Base-by-base conservation (phyloP, 2,888 invertebrate species). In the Habrosyne pyritoides region DNA sequence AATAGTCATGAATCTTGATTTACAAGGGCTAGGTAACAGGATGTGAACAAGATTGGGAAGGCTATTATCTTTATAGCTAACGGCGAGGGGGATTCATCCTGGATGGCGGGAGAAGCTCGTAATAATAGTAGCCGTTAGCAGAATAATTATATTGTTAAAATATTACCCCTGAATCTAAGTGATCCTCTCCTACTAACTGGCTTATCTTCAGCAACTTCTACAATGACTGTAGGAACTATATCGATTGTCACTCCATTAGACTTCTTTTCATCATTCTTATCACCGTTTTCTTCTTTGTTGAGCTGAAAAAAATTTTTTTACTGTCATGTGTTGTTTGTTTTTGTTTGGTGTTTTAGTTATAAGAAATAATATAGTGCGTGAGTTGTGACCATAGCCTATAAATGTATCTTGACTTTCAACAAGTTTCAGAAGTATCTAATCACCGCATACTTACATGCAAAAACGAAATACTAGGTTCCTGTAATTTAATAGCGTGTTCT, bases 401-500 rank as follows among this genome's bases (percentile, higher is more conserved):
- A 18, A 3, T 46, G 6, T 5, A 46, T 18, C 14, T n/a, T n/a
- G n/a, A n/a, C n/a, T n/a, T n/a, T n/a, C n/a, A 12, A 12, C 2
- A 30, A 3, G 0, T 10, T 30, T 30, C 12, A 30, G 10, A 0
- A 30, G 2, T 30, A 12, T 12, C 12, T 12, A 2, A 30, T 30
- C 10, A 30, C n/a, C 8, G n/a, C 4, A n/a, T 33, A 18, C 60
- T 76, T 80, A 94, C 95, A 85, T 93, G 91, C 74, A 93, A 85
- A 68, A 94, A 94, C 18, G 93, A 82, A 36, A 93, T 91, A 12
- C 93, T 88, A 1, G 94, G 93, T 72, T 95, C 95, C 69, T 95
- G 95, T 49, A 93, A 79, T 84, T 95, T 95, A 1, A 94, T 94
- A 0, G 96, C 96, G 71, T 96, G 95, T 73, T 96, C 96, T 79